These are phyloP conservation scores for Tokudaia muenninki DNA, from an alignment of 2,797 vertebrate species.

Conservation along the genomic window DNA sequence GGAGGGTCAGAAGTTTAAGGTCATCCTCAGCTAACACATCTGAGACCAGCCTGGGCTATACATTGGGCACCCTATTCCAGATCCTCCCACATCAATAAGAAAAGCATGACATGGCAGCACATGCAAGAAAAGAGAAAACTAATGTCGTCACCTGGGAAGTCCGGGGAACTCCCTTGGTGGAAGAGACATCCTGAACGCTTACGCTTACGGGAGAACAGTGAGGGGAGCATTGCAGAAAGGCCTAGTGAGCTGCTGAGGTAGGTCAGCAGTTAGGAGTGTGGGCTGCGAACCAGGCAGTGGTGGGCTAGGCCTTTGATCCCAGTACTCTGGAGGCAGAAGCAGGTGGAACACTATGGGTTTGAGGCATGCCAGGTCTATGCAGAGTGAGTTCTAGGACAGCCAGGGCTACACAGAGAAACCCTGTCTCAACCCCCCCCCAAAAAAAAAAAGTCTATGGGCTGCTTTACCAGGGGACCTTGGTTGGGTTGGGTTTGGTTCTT, in stretches of 20 bases:
- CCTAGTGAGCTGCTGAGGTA: too few species aligned
- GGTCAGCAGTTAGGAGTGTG: neutral
- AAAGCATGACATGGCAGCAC: neutral
- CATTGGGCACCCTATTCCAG: neutral
- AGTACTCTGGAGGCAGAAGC: neutral
- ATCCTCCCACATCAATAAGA: neutral
- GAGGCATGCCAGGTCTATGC: neutral
- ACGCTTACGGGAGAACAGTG: neutral
- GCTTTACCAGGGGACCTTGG: neutral
- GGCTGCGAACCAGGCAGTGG: neutral
- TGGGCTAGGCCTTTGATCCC: neutral
- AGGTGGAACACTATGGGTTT: neutral
- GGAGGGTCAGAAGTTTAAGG: neutral
- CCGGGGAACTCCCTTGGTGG: neutral
- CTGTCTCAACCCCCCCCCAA: neutral
- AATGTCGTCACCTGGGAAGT: neutral
- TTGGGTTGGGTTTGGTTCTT: neutral
- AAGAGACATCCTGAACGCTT: neutral
- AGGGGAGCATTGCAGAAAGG: neutral
- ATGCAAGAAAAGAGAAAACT: neutral
- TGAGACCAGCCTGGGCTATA: neutral
- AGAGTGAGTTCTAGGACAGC: neutral
- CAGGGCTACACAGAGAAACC: neutral
- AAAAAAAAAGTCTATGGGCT: too few species aligned
- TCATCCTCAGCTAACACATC: neutral